Conservation (phyloP, 2,888 invertebrate genomes). For the Drosophila mimica region DNA sequence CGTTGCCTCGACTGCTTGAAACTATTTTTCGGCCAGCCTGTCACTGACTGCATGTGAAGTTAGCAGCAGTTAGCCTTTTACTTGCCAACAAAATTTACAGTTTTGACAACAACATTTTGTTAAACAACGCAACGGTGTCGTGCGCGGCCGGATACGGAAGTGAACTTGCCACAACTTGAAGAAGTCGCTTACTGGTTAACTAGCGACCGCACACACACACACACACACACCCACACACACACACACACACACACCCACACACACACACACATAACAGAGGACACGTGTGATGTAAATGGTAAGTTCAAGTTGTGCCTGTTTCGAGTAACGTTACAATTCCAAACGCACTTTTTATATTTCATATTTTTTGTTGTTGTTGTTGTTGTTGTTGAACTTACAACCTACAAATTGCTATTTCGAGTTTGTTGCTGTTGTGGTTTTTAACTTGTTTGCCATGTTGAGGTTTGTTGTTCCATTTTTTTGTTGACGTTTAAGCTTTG, state of each 20-base stretch:
- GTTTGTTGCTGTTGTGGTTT: constrained; percentile 16
- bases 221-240: constrained; percentile 17
- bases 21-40: constrained; percentile 42
- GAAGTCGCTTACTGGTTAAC: constrained; percentile 50
- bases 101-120: constrained; percentile 71
- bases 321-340: constrained; percentile 21
- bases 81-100: constrained; percentile 58
- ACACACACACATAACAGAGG: neutral
- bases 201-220: constrained; percentile 25
- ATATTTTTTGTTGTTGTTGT: neutral
- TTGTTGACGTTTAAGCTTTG: constrained; percentile 1
- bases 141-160: constrained; percentile 45
- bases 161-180: constrained; percentile 39
- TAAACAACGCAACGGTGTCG: constrained; percentile 50
- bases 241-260: constrained; percentile 28
- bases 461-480: neutral
- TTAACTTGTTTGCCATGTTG: constrained; percentile 7
- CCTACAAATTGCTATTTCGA: constrained; percentile 18
- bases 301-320: constrained; percentile 53
- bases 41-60: constrained; percentile 7
- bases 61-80: constrained; percentile 35
- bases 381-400: neutral
- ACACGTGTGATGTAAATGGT: constrained; percentile 77
- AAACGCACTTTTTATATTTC: constrained; percentile 22
- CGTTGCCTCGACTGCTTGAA: constrained; percentile 48